Percentiles rank a stretch among this genome's conserved stretches.
These are phyloP conservation scores for Clostera curtula DNA, from an alignment of 2,888 invertebrate species.

Conservation along the genomic window DNA sequence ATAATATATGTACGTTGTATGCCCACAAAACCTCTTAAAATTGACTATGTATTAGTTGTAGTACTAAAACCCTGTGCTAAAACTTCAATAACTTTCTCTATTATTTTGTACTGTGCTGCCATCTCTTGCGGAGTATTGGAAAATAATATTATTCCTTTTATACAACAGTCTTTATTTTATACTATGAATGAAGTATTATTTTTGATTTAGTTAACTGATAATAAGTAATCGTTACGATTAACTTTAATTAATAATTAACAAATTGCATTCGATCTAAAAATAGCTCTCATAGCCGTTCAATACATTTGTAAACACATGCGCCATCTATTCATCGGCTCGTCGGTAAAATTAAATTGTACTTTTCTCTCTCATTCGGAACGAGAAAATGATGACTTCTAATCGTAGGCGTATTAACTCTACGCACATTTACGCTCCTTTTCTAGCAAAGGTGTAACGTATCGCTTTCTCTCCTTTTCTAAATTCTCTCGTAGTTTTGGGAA, in stretches of 20 bases:
- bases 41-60: too few species aligned
- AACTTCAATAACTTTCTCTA: too few species aligned
- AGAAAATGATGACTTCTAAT: conserved; percentile 16
- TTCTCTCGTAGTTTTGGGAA: conserved; percentile 22
- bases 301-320: conserved; percentile 65
- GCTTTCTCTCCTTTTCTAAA: conserved; percentile 34
- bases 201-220: not conserved
- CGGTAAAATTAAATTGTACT: conserved; percentile 24
- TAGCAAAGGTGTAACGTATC: conserved; percentile 4
- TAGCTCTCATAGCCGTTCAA: conserved; percentile 59
- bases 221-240: not conserved
- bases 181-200: conserved; percentile 1
- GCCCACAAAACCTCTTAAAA: too few species aligned
- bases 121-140: conserved; percentile 17
- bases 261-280: conserved; percentile 41
- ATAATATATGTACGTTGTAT: too few species aligned
- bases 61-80: too few species aligned
- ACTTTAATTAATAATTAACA: conserved; percentile 3
- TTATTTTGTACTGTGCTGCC: too few species aligned
- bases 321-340: conserved; percentile 35
- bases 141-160: too few species aligned
- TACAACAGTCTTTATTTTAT: too few species aligned
- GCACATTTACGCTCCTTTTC: conserved; percentile 29
- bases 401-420: conserved; percentile 29
- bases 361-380: conserved; percentile 8